These are phyloP conservation scores for Pyralis farinalis DNA, from an alignment of 2,888 invertebrate genomes.

Conservation along the genomic window DNA sequence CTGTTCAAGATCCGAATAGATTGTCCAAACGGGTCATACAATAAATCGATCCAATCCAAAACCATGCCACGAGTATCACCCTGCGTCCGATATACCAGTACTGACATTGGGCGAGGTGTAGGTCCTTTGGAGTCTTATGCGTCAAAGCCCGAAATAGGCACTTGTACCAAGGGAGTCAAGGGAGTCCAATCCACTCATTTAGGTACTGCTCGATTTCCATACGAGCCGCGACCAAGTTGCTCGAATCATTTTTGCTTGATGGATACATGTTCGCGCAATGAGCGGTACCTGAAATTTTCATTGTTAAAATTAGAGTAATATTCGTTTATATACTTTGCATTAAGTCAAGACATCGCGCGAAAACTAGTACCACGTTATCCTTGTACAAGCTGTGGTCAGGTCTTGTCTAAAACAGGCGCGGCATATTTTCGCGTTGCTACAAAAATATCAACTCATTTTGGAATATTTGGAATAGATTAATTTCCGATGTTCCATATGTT, in stretches of 20 bases:
- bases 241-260: conserved; percentile 82
- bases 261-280: conserved; percentile 98
- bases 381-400: too few species aligned
- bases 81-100: conserved; percentile 14
- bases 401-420: too few species aligned
- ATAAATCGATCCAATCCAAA: conserved; percentile 12
- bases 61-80: conserved; percentile 1
- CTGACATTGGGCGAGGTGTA: conserved; percentile 9
- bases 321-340: too few species aligned
- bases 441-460: too few species aligned
- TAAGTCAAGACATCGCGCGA: too few species aligned
- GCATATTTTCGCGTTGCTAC: too few species aligned
- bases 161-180: conserved; percentile 17
- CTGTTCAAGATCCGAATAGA: background rate
- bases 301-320: too few species aligned
- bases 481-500: too few species aligned
- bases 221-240: conserved; percentile 85
- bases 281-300: conserved; percentile 86
- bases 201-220: conserved; percentile 81
- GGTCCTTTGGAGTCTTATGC: conserved; percentile 11
- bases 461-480: too few species aligned
- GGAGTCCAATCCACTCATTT: conserved; percentile 69
- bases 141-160: conserved; percentile 14
- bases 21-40: background rate
- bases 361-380: too few species aligned